Evolutionary conservation across 2,113 vertebrate species (phyloP), one percentile per base, ranked within the genome.

Genomic region (Periophthalmodon schlosseri): DNA sequence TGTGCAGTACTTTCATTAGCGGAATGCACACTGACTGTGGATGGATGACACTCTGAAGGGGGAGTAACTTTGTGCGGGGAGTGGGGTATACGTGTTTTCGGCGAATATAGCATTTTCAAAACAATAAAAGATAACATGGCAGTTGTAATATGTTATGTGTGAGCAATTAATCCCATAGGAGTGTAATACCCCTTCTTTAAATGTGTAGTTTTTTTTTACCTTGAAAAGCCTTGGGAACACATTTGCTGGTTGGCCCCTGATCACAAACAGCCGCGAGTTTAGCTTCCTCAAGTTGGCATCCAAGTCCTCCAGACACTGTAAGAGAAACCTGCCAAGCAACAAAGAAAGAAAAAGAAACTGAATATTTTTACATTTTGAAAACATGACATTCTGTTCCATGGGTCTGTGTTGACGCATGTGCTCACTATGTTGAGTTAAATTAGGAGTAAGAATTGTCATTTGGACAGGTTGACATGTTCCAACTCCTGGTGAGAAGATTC

Each of bases 201-300:
- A n/a, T n/a, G n/a, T n/a, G n/a, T 46, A 6, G 7, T 46, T 46
- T 49, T 7, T 57, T 60, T 14, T 44, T 24, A 92, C 94, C 93
- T 94, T 94, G 73, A 94, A 94, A n/a, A 94, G 91, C 6, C 91
- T 90, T 0, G 94, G 94, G 80, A 94, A 94, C 72, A 94, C 93
- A 28, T 94, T 94, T 83, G 93, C 93, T 63, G 94, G 94, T 83
- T 94, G 94, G 67, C 94, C 94, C 69, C 93, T 84, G 84, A 94
- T 90, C 81, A 94, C 94, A 75, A 94, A 94, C 70, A 94, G 91
- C 71, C 93, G 93, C 1, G 93, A 94, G 91, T 94, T 93, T 46
- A 94, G 92, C 63, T 94, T 94, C 13, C 91, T 87, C 39, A 94
- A 90, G 78, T 34, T 94, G 71, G 91, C 83, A 44, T 94, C 94